Conservation (phyloP, 2,113 vertebrate genomes). For the Sitta europaea region DNA sequence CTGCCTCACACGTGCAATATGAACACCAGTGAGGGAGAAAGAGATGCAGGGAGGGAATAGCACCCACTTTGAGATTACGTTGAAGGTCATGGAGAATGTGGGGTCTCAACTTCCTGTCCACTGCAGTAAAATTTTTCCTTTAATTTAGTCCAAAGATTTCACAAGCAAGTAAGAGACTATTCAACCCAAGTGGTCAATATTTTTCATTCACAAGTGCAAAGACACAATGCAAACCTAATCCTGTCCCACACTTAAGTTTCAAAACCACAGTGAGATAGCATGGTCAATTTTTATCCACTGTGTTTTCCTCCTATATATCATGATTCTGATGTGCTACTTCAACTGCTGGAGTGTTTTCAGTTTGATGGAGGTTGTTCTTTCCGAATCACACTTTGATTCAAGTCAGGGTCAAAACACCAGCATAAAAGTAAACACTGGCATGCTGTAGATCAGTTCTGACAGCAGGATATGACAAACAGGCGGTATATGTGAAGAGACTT, state of each 20-base stretch:
- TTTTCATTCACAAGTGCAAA: neutral
- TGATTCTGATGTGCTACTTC: neutral
- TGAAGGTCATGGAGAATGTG: neutral
- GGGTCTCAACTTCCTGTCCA: neutral
- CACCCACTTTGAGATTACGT: neutral
- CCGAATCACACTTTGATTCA: neutral
- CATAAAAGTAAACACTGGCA: neutral
- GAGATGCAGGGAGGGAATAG: neutral
- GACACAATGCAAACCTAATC: neutral
- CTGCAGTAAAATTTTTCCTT: neutral
- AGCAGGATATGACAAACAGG: neutral
- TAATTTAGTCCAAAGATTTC: neutral
- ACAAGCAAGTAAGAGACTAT: neutral
- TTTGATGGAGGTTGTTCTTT: neutral
- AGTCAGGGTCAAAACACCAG: neutral
- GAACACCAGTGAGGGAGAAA: neutral
- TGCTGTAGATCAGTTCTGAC: neutral
- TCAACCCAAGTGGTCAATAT: neutral
- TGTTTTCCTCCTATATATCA: neutral
- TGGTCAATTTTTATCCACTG: neutral
- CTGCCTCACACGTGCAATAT: accelerated
- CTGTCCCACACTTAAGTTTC: neutral
- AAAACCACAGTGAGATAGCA: neutral
- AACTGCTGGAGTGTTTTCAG: neutral
- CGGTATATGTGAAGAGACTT: neutral